phyloP scores from a whole-genome alignment of 2,113 vertebrate genomes.

The Leuciscus idus region DNA sequence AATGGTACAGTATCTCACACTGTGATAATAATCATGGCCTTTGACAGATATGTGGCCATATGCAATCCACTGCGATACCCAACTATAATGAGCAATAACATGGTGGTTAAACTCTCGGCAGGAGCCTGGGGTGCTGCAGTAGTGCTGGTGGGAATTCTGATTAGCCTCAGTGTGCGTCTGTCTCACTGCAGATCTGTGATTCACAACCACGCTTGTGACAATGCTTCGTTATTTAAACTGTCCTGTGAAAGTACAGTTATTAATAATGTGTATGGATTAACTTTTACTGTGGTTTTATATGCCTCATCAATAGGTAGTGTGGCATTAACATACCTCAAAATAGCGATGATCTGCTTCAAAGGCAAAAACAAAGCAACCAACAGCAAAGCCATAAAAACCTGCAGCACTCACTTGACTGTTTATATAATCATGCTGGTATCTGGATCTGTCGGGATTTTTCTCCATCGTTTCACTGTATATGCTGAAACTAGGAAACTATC shows the following conservation, averaged over 20 bases:
- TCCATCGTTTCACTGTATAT: constrained; percentile 66
- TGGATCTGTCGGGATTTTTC: constrained; percentile 33
- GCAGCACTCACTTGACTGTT: constrained; percentile 64
- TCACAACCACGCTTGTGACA: constrained; percentile 61
- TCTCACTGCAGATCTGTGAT: constrained; percentile 63
- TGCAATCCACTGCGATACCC: too few species aligned
- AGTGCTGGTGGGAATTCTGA: constrained; percentile 52
- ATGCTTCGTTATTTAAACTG: constrained; percentile 70
- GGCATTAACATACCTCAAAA: constrained; percentile 66
- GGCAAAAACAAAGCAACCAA: constrained; percentile 63
- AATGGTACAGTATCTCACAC: constrained; percentile 39
- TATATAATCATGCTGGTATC: constrained; percentile 59
- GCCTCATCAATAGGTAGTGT: constrained; percentile 61
- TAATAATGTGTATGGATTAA: constrained; percentile 71
- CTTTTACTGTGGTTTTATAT: constrained; percentile 61
- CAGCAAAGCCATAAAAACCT: constrained; percentile 69
- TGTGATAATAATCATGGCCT: constrained; percentile 7
- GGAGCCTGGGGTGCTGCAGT: too few species aligned
- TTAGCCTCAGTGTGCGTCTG: constrained; percentile 62
- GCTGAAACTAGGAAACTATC: constrained; percentile 61
- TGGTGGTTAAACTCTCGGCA: too few species aligned
- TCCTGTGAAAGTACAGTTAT: constrained; percentile 67
- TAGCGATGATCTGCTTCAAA: constrained; percentile 61
- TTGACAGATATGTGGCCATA: too few species aligned
- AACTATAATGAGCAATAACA: too few species aligned